phyloP scores from a whole-genome alignment of 2,888 invertebrate species.

The Drosophila emarginata region DNA sequence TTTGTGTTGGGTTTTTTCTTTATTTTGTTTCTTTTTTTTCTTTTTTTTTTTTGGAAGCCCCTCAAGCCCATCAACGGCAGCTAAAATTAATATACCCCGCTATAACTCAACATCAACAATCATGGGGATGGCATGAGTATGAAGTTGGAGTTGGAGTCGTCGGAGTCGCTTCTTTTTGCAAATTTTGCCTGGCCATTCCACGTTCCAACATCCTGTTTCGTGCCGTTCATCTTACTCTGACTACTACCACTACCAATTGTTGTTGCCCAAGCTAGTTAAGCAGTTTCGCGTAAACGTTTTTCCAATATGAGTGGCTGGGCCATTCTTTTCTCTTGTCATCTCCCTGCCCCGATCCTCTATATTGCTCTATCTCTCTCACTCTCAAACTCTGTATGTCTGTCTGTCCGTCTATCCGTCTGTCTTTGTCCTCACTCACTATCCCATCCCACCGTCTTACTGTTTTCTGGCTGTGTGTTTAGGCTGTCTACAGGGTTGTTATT shows the following conservation, averaged over 20 bases:
- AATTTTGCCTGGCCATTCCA: constrained; percentile 53
- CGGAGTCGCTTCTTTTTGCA: constrained; percentile 43
- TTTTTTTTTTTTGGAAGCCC: constrained; percentile 52
- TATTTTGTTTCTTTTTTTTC: constrained; percentile 17
- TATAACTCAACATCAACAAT: constrained; percentile 72
- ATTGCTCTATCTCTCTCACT: too few relatives aligned
- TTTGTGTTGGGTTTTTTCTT: constrained; percentile 11
- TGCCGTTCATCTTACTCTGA: constrained; percentile 75
- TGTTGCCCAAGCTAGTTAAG: constrained; percentile 73
- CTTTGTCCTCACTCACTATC: not conserved
- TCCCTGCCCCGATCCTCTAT: not conserved
- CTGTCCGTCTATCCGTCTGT: not conserved
- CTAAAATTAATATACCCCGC: constrained; percentile 75
- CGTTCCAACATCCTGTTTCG: constrained; percentile 76
- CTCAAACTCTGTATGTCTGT: not conserved
- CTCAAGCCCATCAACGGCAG: constrained; percentile 70
- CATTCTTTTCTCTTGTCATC: not conserved
- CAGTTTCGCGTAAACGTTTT: constrained; percentile 76
- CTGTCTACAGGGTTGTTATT: constrained; percentile 76
- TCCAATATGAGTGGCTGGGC: constrained; percentile 65
- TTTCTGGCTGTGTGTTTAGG: constrained; percentile 68
- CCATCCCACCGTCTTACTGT: not conserved
- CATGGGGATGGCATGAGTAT: constrained; percentile 30
- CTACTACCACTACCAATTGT: constrained; percentile 53
- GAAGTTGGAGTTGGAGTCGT: constrained; percentile 22